Evolutionary conservation across 2,113 vertebrate species (phyloP), one percentile per base, ranked within the genome.

Genomic region (Menidia beryllina): DNA sequence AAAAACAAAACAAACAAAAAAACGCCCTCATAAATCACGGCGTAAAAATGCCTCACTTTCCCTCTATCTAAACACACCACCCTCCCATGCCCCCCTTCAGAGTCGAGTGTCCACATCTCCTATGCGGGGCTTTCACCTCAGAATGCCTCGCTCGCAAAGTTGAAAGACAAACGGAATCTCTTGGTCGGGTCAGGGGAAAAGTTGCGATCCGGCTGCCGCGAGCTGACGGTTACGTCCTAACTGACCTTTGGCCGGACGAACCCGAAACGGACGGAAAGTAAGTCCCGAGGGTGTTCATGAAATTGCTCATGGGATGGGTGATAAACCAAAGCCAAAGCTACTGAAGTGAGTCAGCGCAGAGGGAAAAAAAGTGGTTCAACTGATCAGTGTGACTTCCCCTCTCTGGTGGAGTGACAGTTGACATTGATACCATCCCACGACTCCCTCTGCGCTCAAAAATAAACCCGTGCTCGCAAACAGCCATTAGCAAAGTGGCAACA

Each of bases 21-120:
- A 87, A 83, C 51, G 36, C 59, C 78, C 82, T 79, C 61, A 55
- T 55, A 80, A 72, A 75, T 76, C 59, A 61, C 82, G 87, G 86
- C 82, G 83, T 86, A 86, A 89, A 67, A 72, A 59, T 55, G 43
- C 73, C 41, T 43, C 20, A 69, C 68, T 68, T 79, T 74, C 69
- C 57, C 62, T 77, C 60, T 68, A 12, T 2, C 53, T 62, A 12
- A 47, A 63, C 43, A 48, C 19, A 54, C 20, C 74, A 21, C 41
- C 47, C 36, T 25, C 47, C 62, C 49, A 26, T 58, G n/a, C n/a
- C n/a, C n/a, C n/a, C n/a, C 56, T 17, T 78, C 51, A 59, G 56
- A 58, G 57, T 64, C 13, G 24, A 73, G 48, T 20, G 47, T 68
- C 77, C 25, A 15, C 51, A 23, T 79, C 70, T 72, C 63, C 75